These are phyloP conservation scores for Setophaga kirtlandii DNA, from an alignment of 2,113 vertebrate genomes.

Conservation along the genomic window DNA sequence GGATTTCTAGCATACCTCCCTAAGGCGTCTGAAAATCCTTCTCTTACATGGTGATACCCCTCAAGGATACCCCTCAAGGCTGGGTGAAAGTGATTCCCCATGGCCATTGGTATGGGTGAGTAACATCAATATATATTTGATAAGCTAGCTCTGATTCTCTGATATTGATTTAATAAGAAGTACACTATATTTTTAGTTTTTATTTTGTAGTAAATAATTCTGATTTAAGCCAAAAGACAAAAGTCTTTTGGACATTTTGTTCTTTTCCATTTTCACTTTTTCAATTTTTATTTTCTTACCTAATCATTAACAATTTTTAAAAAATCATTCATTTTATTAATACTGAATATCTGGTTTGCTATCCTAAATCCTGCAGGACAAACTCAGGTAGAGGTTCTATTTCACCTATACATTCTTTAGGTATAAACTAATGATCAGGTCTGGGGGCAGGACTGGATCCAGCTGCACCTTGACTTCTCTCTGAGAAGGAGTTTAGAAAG, in stretches of 20 bases:
- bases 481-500: not conserved
- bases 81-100: not conserved
- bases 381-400: not conserved
- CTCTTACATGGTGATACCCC: not conserved
- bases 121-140: not conserved
- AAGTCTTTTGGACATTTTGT: not conserved
- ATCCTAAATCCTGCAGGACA: not conserved
- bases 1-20: not conserved
- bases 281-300: not conserved
- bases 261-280: not conserved
- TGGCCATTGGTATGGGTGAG: not conserved
- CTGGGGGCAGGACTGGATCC: not conserved
- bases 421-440: not conserved
- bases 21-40: not conserved
- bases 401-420: not conserved
- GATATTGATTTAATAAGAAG: not conserved
- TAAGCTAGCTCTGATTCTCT: not conserved
- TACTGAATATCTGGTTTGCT: not conserved
- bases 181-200: not conserved
- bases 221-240: not conserved
- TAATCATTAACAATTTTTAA: not conserved
- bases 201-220: not conserved
- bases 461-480: not conserved
- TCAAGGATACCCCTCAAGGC: not conserved
- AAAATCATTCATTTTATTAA: not conserved